Conservation (phyloP, 2,797 vertebrate species). For the Anniella stebbinsi region DNA sequence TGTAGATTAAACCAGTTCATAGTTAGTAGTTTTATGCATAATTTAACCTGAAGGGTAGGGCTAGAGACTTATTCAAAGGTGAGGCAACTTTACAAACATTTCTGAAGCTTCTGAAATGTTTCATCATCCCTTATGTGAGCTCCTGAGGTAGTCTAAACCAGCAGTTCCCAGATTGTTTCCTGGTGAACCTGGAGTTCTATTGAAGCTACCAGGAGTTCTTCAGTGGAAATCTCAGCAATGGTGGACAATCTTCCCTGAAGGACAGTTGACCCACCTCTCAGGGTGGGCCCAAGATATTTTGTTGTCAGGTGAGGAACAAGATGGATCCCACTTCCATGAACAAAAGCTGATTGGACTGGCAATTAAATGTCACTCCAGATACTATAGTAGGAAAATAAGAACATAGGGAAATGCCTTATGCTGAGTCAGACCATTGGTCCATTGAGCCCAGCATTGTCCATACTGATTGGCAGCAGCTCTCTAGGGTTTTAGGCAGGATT, state of each 20-base stretch:
- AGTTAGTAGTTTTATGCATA: background rate
- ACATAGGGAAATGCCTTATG: no score
- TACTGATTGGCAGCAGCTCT: no score
- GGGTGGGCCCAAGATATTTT: background rate
- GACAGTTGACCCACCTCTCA: background rate
- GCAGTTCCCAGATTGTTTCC: background rate
- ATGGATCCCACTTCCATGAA: background rate
- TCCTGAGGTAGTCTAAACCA: background rate
- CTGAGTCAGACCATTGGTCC: no score
- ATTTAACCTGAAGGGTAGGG: background rate
- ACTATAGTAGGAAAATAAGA: no score
- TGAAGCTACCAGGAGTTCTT: background rate
- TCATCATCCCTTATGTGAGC: background rate
- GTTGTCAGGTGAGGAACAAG: background rate
- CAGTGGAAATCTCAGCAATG: background rate
- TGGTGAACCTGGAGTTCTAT: background rate
- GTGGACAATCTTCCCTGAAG: background rate
- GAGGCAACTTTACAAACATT: background rate
- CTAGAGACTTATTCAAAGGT: background rate
- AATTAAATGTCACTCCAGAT: background rate
- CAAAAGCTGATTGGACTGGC: background rate
- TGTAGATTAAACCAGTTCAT: background rate
- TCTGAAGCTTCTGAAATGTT: background rate
- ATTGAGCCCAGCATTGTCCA: no score
- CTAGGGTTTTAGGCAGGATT: no score